Evolutionary conservation across 2,797 vertebrate species (phyloP), one percentile per base, ranked within the genome.

Genomic region (Mastacembelus armatus): DNA sequence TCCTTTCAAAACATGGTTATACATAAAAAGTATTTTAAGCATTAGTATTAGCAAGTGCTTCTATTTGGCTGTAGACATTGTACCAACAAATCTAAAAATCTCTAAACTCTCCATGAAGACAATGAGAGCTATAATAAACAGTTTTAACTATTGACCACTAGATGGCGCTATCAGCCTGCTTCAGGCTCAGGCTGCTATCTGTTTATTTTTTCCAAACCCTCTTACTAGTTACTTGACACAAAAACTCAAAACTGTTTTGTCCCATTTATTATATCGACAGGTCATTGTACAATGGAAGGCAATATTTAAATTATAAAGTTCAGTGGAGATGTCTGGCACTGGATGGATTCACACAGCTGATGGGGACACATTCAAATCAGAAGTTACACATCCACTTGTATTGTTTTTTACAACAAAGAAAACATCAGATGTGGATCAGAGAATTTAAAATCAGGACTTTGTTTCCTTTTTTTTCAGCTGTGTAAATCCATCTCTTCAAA

Each of bases 271-370:
- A 66, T 89, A n/a, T n/a, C n/a, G n/a, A n/a, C 80, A 80, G 88
- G 71, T 86, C 80, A 85, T 88, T 75, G 80, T 87, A 91, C 88
- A 93, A 89, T 87, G 86, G 83, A 92, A 91, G 85, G 80, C 80
- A 79, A 77, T 87, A 85, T 89, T 92, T 92, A 92, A 93, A 93
- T 93, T 92, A 93, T 74, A 93, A 92, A 90, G 74, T 83, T 84
- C 60, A 81, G 85, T 71, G 73, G 70, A 78, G 68, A 45, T 15
- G 61, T 84, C 66, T 54, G 74, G 73, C 75, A 51, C 52, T 80
- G 71, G 71, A 54, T 83, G 70, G 75, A 85, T 68, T 85, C 73
- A 84, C 75, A 80, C 56, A 11, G 57, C 71, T 26, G 51, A 64
- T 22, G 26, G 16, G 39, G 44, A 44, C 52, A 68, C 58, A 54